phyloP scores from a whole-genome alignment of 1,140 invertebrate genomes.

The Drosophila repletoides region DNA sequence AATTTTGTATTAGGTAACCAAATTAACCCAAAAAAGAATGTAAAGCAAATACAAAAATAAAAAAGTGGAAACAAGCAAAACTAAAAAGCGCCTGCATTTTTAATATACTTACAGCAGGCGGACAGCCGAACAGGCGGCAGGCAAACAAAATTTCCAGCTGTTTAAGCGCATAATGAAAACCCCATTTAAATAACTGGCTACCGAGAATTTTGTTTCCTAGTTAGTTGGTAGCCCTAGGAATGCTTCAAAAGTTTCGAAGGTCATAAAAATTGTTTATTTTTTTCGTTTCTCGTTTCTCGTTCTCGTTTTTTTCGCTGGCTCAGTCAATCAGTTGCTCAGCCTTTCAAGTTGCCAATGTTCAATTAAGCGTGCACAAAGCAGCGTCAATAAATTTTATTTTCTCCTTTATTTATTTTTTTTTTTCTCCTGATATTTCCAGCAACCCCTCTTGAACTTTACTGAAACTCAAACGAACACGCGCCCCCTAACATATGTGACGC shows the following conservation, averaged over 20 bases:
- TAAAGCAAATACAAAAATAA: constrained; percentile 13
- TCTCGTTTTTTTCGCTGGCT: constrained; percentile 35
- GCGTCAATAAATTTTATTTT: constrained; percentile 68
- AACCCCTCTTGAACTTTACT: constrained; percentile 36
- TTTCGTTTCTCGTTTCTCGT: too few species aligned
- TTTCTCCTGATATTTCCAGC: constrained; percentile 2
- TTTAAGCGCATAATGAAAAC: constrained; percentile 63
- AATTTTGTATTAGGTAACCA: constrained; percentile 36
- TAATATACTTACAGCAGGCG: constrained; percentile 45
- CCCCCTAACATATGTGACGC: constrained; percentile 60
- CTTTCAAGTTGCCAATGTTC: constrained; percentile 76
- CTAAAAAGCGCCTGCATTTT: constrained; percentile 56
- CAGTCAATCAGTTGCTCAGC: constrained; percentile 67
- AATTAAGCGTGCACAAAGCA: constrained; percentile 69
- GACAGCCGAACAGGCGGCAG: too few species aligned
- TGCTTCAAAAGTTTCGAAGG: constrained; percentile 39
- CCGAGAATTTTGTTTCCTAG: constrained; percentile 23
- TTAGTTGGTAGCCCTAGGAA: neutral
- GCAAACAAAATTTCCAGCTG: constrained; percentile 65
- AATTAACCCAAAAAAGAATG: constrained; percentile 44
- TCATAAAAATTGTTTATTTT: constrained; percentile 71
- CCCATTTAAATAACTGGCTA: constrained; percentile 69
- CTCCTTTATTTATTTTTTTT: neutral
- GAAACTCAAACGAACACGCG: too few species aligned
- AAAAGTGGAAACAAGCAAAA: constrained; percentile 4